Percentiles rank a stretch among this genome's conserved stretches.
Evolutionary conservation across 2,888 invertebrate genomes (phyloP).

Genomic region (Drosophila vallismaia): DNA sequence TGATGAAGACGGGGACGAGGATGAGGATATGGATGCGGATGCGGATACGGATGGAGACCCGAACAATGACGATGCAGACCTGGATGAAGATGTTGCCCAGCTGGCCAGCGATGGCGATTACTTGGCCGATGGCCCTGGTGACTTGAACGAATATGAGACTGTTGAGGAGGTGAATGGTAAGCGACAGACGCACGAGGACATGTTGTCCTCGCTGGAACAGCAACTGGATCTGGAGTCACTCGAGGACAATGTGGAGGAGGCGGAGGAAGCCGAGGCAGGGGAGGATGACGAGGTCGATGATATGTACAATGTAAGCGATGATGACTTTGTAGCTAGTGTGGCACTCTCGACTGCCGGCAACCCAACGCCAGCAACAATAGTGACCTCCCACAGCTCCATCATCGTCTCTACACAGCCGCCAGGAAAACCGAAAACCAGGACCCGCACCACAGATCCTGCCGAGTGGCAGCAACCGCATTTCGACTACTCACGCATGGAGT

Average conservation of each 20-base stretch:
- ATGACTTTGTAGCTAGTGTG: constrained; percentile 74
- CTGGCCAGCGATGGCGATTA: constrained; percentile 58
- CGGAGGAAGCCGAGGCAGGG: constrained; percentile 41
- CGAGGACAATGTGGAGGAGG: constrained; percentile 58
- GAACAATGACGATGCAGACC: constrained; percentile 54
- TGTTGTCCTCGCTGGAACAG: constrained; percentile 63
- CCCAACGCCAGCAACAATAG: constrained; percentile 40
- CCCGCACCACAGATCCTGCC: constrained; percentile 31
- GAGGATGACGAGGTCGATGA: constrained; percentile 56
- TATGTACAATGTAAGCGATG: constrained; percentile 73
- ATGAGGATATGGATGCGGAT: constrained; percentile 23
- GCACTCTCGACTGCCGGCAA: constrained; percentile 57
- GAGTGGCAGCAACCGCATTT: constrained; percentile 80
- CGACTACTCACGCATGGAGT: constrained; percentile 83
- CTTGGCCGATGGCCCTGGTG: constrained; percentile 64
- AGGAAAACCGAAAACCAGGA: background rate
- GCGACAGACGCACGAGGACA: constrained; percentile 59
- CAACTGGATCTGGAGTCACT: constrained; percentile 70
- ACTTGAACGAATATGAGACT: constrained; percentile 58
- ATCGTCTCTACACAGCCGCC: constrained; percentile 6
- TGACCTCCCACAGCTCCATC: constrained; percentile 11
- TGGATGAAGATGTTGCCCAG: constrained; percentile 59
- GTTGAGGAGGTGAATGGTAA: constrained; percentile 43
- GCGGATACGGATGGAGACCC: constrained; percentile 34
- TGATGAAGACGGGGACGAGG: constrained; percentile 43